Evolutionary conservation across 2,888 invertebrate genomes (phyloP).

Genomic region (Caenorhabditis uteleia): DNA sequence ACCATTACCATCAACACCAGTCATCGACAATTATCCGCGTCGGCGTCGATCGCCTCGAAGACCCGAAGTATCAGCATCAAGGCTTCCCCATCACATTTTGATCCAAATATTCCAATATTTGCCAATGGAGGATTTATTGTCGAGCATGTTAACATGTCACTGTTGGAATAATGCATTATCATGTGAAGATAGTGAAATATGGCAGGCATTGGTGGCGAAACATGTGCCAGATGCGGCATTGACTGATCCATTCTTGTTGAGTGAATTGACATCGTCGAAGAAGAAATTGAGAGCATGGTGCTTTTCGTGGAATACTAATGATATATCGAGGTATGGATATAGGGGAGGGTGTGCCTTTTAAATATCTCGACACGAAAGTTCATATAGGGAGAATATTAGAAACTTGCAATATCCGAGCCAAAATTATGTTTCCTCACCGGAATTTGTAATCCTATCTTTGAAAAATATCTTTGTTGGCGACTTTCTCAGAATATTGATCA

Average conservation of each 20-base stretch:
- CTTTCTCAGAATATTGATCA: no score
- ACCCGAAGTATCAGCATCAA: constrained; percentile 46
- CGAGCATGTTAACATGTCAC: constrained; percentile 89
- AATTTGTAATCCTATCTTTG: no score
- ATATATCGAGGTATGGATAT: constrained; percentile 82
- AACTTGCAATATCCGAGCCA: no score
- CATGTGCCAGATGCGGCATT: constrained; percentile 85
- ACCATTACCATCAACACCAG: not conserved
- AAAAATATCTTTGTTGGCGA: no score
- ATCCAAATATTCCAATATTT: constrained; percentile 57
- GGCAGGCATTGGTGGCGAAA: constrained; percentile 87
- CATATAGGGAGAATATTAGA: no score
- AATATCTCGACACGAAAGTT: no score
- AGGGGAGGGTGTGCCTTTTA: no score
- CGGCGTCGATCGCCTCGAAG: constrained; percentile 18
- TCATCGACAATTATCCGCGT: not conserved
- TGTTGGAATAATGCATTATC: constrained; percentile 88
- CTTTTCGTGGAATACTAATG: constrained; percentile 95
- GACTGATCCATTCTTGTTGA: constrained; percentile 84
- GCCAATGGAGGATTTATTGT: constrained; percentile 78
- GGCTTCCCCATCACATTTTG: constrained; percentile 57
- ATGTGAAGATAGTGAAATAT: constrained; percentile 74
- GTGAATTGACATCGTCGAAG: constrained; percentile 87
- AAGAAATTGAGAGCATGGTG: constrained; percentile 89
- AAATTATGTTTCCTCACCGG: no score